A percentile compares a stretch with the other conserved stretches of the same genome.
phyloP scores from a whole-genome alignment of 1,140 invertebrate genomes.

The Hestina assimilis region DNA sequence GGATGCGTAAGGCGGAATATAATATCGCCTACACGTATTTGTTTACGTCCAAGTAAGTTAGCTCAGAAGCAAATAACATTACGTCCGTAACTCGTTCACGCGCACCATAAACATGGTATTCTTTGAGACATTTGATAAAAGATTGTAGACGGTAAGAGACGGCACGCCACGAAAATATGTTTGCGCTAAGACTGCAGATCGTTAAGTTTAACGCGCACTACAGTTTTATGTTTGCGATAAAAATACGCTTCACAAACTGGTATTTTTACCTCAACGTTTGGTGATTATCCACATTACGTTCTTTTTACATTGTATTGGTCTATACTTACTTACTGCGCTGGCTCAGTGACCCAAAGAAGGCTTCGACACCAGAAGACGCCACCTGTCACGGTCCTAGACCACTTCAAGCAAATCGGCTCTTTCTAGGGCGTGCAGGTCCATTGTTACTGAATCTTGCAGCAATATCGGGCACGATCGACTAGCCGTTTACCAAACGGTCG shows the following conservation, averaged over 20 bases:
- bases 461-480: too few relatives aligned
- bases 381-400: too few relatives aligned
- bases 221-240: conserved; percentile 26
- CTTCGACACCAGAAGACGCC: too few relatives aligned
- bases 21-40: conserved; percentile 4
- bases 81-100: conserved; percentile 27
- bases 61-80: conserved; percentile 34
- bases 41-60: conserved; percentile 19
- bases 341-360: too few relatives aligned
- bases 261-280: conserved; percentile 16
- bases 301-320: background rate
- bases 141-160: conserved; percentile 36
- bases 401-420: too few relatives aligned
- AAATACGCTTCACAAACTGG: conserved; percentile 9
- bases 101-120: conserved; percentile 35
- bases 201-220: conserved; percentile 25
- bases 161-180: conserved; percentile 39
- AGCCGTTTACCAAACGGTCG: too few relatives aligned
- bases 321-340: too few relatives aligned
- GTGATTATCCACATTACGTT: too few relatives aligned
- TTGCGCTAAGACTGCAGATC: conserved; percentile 30
- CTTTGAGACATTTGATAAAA: conserved; percentile 47
- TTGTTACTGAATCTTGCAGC: too few relatives aligned
- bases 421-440: too few relatives aligned
- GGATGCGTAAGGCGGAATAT: conserved; percentile 2